phyloP scores from a whole-genome alignment of 2,797 vertebrate species.

The Manis javanica region DNA sequence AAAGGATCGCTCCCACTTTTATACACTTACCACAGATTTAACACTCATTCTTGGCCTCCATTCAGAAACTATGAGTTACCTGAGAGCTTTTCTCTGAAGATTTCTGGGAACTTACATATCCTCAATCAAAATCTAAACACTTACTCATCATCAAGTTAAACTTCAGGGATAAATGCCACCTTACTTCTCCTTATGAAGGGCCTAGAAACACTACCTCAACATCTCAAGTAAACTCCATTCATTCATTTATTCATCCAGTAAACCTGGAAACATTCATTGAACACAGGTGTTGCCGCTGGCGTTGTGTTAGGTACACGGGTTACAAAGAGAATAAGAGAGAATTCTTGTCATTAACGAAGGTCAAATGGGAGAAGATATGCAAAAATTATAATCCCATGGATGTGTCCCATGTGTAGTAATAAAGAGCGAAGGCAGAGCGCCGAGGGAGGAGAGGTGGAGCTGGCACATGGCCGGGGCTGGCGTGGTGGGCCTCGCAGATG shows the following conservation, averaged over 20 bases:
- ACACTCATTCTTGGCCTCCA: slow-evolving; percentile 80
- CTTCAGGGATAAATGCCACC: background rate
- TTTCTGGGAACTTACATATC: slow-evolving; percentile 52
- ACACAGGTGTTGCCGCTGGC: background rate
- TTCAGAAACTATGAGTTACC: slow-evolving; percentile 79
- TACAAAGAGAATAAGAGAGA: background rate
- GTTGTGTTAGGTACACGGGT: background rate
- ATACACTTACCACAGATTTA: slow-evolving; percentile 82
- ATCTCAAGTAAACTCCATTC: background rate
- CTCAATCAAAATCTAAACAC: slow-evolving; percentile 26
- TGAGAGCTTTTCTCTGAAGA: slow-evolving; percentile 73
- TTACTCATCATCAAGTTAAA: background rate
- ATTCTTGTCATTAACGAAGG: background rate
- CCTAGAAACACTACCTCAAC: background rate
- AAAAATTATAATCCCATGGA: background rate
- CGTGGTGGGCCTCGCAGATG: background rate
- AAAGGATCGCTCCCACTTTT: slow-evolving; percentile 82
- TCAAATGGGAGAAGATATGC: background rate
- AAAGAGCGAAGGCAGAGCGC: background rate
- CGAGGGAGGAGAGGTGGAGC: background rate
- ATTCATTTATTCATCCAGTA: background rate
- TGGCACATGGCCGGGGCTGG: background rate
- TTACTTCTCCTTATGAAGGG: background rate
- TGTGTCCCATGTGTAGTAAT: background rate
- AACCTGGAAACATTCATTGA: background rate